These are phyloP conservation scores for Cantharis flavilabris DNA, from an alignment of 2,888 invertebrate species.

Conservation along the genomic window DNA sequence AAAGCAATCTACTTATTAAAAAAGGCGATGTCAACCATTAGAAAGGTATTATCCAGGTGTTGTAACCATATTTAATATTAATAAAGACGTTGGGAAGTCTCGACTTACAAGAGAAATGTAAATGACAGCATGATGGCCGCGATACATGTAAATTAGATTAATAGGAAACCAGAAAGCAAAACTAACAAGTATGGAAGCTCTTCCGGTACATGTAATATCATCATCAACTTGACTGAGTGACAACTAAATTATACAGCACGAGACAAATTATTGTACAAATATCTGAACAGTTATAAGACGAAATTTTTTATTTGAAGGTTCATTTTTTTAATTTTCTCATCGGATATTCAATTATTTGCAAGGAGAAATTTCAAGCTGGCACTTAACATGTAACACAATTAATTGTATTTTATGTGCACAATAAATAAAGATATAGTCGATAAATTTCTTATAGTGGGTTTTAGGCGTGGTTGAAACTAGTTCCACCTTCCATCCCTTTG, in stretches of 20 bases:
- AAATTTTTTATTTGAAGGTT: neutral
- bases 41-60: constrained; percentile 12
- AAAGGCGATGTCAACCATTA: neutral
- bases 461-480: neutral
- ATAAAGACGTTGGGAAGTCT: constrained; percentile 19
- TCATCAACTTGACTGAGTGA: constrained; percentile 41
- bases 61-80: constrained; percentile 27
- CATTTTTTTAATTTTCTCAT: neutral
- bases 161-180: constrained; percentile 37
- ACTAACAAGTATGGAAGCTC: constrained; percentile 47
- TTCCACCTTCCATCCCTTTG: neutral
- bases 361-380: neutral
- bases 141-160: constrained; percentile 46
- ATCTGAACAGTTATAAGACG: neutral
- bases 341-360: neutral
- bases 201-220: constrained; percentile 50
- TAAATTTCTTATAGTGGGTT: neutral
- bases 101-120: constrained; percentile 26
- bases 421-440: neutral
- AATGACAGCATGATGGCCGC: constrained; percentile 42
- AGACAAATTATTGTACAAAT: neutral
- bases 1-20: neutral
- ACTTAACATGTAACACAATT: neutral
- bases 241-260: constrained; percentile 42
- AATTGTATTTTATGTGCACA: neutral